phyloP scores from a whole-genome alignment of 2,888 invertebrate species.

The Diaprepes abbreviatus region DNA sequence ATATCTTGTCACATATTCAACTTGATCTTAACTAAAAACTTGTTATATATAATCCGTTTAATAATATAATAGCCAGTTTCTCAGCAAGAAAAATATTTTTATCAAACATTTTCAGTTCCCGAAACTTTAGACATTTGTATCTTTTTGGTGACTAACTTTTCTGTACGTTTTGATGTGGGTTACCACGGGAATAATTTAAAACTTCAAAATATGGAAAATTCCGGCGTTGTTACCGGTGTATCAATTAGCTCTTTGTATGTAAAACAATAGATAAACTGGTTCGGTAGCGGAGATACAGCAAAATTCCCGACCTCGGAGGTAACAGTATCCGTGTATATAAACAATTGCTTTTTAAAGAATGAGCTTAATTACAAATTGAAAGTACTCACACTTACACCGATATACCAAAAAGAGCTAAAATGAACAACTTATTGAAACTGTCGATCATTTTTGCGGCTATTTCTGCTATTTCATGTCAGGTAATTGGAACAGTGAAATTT shows the following conservation, averaged over 20 bases:
- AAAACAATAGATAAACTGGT: constrained; percentile 47
- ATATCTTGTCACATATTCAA: no score
- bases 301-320: constrained; percentile 42
- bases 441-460: constrained; percentile 34
- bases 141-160: no score
- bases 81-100: no score
- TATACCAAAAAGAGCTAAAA: constrained; percentile 30
- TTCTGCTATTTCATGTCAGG: constrained; percentile 44
- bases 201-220: not conserved
- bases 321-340: constrained; percentile 37
- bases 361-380: constrained; percentile 34
- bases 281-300: constrained; percentile 44
- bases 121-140: no score
- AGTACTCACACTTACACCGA: constrained; percentile 20
- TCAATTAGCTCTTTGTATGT: constrained; percentile 30
- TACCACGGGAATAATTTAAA: no score
- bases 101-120: no score
- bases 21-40: no score
- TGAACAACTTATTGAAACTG: constrained; percentile 41
- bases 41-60: no score
- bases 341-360: constrained; percentile 39
- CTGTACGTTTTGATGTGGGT: not conserved
- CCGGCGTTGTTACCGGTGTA: not conserved
- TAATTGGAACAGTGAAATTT: constrained; percentile 29
- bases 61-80: no score